Conservation (phyloP, 2,113 vertebrate genomes). For the Neoarius graeffei region DNA sequence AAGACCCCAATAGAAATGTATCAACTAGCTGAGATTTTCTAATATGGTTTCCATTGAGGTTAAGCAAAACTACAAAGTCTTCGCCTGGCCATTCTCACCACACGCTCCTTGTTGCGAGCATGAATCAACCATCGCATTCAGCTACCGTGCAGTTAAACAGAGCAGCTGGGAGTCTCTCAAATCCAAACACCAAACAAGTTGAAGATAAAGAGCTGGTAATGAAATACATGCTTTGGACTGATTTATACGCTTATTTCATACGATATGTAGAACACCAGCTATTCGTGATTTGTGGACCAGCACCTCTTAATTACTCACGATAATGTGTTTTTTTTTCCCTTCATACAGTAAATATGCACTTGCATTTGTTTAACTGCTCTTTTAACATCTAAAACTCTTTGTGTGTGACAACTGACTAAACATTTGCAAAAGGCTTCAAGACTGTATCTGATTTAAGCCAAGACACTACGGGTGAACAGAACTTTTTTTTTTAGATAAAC, state of each 20-base stretch:
- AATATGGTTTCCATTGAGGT: background rate
- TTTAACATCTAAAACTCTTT: background rate
- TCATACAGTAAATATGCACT: background rate
- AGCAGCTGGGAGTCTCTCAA: background rate
- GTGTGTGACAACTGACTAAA: background rate
- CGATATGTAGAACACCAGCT: background rate
- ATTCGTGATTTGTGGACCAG: background rate
- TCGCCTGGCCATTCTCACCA: background rate
- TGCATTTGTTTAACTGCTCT: background rate
- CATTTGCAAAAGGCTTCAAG: background rate
- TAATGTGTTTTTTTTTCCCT: background rate
- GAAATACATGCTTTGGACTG: background rate
- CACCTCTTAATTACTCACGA: background rate
- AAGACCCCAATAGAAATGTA: background rate
- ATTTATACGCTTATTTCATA: slow-evolving; percentile 6
- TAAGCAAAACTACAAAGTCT: background rate
- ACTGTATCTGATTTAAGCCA: background rate
- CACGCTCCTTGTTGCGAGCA: background rate
- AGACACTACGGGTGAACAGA: background rate
- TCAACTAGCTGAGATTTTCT: background rate
- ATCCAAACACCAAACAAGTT: slow-evolving; percentile 6
- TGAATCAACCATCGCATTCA: slow-evolving; percentile 20
- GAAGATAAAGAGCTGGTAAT: background rate
- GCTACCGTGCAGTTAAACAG: background rate
- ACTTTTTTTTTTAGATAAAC: background rate